A percentile compares a stretch with the other conserved stretches of the same genome.
These are phyloP conservation scores for Cheilosia urbana DNA, from an alignment of 2,888 invertebrate species.

Conservation along the genomic window DNA sequence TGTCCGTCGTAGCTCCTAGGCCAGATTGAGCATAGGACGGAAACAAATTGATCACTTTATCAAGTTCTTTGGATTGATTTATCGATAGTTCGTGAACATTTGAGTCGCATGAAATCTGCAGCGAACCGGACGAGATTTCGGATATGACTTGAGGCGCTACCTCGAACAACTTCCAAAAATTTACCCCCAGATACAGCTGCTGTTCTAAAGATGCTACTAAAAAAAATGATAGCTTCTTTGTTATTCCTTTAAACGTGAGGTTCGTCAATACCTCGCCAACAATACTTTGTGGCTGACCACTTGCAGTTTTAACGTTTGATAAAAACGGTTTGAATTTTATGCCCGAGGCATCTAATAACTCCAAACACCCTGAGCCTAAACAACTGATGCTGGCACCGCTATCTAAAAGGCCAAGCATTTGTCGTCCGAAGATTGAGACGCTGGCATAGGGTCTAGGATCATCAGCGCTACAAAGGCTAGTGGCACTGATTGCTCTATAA, in stretches of 20 bases:
- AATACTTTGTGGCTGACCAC: slow-evolving; percentile 29
- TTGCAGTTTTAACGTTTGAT: slow-evolving; percentile 17
- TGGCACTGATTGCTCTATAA: slow-evolving; percentile 12
- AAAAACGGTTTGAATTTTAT: neutral
- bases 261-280: slow-evolving; percentile 3
- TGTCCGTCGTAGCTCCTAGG: slow-evolving; percentile 50
- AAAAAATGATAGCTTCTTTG: neutral
- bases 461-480: neutral
- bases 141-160: slow-evolving; percentile 19
- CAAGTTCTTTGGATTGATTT: neutral
- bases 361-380: slow-evolving; percentile 14
- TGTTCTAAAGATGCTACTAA: neutral
- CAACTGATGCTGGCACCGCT: neutral
- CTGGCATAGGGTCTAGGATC: slow-evolving; percentile 22
- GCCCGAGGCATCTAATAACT: neutral
- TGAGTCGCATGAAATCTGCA: neutral
- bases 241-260: neutral
- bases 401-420: slow-evolving; percentile 23
- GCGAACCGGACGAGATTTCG: neutral
- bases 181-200: slow-evolving; percentile 7
- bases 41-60: neutral
- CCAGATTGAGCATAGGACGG: slow-evolving; percentile 1
- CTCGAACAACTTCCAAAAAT: slow-evolving; percentile 26
- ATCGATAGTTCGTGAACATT: neutral
- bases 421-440: slow-evolving; percentile 2